These are phyloP conservation scores for Microctenopoma lineatum DNA, from an alignment of 2,797 vertebrate species.

Conservation along the genomic window DNA sequence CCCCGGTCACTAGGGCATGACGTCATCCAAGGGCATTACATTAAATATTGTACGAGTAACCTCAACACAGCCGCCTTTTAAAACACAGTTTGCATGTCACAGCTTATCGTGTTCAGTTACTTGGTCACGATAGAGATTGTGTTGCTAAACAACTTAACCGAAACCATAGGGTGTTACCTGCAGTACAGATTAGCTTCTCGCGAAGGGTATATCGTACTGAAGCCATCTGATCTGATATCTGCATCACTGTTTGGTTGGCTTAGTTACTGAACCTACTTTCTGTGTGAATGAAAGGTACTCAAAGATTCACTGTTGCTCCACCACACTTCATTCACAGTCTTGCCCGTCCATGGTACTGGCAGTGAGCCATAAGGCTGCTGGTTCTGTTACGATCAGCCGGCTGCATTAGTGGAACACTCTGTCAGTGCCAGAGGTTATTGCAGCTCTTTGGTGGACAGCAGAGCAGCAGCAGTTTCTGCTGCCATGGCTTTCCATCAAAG, in stretches of 20 bases:
- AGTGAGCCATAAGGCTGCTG: conserved; percentile 22
- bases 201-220: conserved; percentile 5
- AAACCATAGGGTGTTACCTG: not conserved
- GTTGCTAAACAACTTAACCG: conserved; percentile 4
- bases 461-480: conserved; percentile 57
- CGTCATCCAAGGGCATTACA: conserved; percentile 10
- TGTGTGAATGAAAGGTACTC: conserved; percentile 1
- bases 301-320: conserved; percentile 26
- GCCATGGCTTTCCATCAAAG: conserved; percentile 51
- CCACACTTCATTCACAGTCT: conserved; percentile 25
- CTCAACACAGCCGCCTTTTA: conserved; percentile 2
- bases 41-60: not conserved
- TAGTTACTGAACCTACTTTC: conserved; percentile 9
- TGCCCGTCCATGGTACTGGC: conserved; percentile 35
- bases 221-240: conserved; percentile 15
- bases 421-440: conserved; percentile 60
- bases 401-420: conserved; percentile 35
- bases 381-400: conserved; percentile 52
- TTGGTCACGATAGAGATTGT: conserved; percentile 27
- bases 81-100: not conserved
- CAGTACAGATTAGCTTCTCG: conserved; percentile 16
- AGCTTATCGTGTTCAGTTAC: conserved; percentile 14
- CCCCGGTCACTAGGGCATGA: too few relatives aligned
- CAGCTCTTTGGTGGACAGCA: conserved; percentile 52
- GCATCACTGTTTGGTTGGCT: not conserved